Base-by-base conservation (phyloP, 2,888 invertebrate species). In the Conus canariensis region DNA sequence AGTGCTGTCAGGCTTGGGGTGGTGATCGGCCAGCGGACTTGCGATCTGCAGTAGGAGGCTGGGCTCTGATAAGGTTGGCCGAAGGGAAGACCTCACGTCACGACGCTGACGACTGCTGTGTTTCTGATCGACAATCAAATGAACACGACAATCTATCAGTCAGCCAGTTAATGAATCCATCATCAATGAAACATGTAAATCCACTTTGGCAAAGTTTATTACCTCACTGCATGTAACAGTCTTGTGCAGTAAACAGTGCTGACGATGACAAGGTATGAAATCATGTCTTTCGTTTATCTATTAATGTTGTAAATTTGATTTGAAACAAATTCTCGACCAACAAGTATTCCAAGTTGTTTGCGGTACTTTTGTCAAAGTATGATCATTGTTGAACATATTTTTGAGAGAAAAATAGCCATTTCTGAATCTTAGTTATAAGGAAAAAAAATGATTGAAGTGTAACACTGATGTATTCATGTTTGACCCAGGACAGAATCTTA, bases 1-100 rank as follows among this genome's bases (percentile, higher is more conserved):
- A 25, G 83, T 56, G 45, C 8, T 58, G 58, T 83, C 22, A 58
- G 25, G 0, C 7, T 14, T 22, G 7, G 70, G 16, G 83, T 83
- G 9, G 83, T 83, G 83, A 16, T 30, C 5, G 56, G 10, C 5
- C 59, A 59, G n/a, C 12, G 60, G 60, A 60, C 60, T 60, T 5
- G 1, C 25, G 59, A 25, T 14, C 85, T 85, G 85, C 85, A 85
- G 83, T 45, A 45, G 6, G 64, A 83, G 83, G 85, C 56, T 85
- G n/a, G 85, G 85, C 56, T 85, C 85, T 60, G 85, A 85, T 56
- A 85, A 60, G 10, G 85, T 85, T 1, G 85, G 85, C 22, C 85
- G 59, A 12, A 85, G 85, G 25, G 25, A 85, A 59, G 85, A 25
- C 60, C 25, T 85, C 60, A 25, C 25, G 60, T 85, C 85, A 5